Evolutionary conservation across 1,140 invertebrate genomes (phyloP).

Genomic region (Philopotamus ludificatus): DNA sequence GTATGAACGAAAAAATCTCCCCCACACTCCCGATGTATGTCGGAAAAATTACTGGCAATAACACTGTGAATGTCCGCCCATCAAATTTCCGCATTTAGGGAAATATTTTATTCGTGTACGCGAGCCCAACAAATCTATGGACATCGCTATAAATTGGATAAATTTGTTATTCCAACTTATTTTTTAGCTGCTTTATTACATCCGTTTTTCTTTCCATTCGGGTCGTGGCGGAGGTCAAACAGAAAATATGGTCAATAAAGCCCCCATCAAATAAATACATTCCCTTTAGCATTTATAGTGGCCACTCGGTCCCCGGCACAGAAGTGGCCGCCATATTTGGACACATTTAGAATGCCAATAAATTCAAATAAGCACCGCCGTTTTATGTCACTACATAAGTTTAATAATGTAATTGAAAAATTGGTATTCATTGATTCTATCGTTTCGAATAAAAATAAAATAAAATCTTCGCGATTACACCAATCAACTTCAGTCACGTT

Average conservation of each 20-base stretch:
- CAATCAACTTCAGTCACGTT: no score
- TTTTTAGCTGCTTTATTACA: conserved; percentile 30
- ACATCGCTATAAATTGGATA: conserved; percentile 31
- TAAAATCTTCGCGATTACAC: no score
- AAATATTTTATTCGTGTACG: conserved; percentile 31
- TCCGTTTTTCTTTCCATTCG: conserved; percentile 30
- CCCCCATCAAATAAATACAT: conserved; percentile 24
- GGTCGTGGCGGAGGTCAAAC: conserved; percentile 27
- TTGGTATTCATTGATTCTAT: no score
- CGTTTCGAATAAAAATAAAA: no score
- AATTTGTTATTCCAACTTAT: conserved; percentile 33
- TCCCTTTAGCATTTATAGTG: conserved; percentile 2
- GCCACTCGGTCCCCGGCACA: not conserved
- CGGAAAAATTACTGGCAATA: conserved; percentile 32
- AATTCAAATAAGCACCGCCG: no score
- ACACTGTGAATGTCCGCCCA: conserved; percentile 31
- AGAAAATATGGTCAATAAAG: conserved; percentile 32
- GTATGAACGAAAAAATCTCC: not conserved
- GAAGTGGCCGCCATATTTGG: not conserved
- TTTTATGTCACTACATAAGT: no score
- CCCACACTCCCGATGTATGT: not conserved
- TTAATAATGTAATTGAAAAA: no score
- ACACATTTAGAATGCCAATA: no score
- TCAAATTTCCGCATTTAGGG: conserved; percentile 31
- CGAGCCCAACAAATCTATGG: conserved; percentile 33